Conservation (phyloP, 64 coral and sea anemone genomes). For the Platygyra sinensis region DNA sequence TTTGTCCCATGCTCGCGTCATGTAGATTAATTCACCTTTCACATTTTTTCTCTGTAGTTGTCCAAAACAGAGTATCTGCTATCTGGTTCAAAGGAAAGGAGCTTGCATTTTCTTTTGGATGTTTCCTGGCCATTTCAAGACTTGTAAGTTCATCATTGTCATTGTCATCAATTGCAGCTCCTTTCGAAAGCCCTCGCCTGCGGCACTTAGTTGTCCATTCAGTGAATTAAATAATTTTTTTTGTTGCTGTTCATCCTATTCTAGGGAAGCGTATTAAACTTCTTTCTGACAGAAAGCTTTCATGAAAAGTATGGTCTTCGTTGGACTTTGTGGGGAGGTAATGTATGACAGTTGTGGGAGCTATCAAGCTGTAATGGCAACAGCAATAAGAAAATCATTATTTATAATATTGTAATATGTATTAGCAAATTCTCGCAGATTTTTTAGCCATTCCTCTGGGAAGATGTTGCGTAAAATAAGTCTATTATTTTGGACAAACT, state of each 20-base stretch:
- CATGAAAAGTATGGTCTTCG: constrained; percentile 75
- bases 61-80: constrained; percentile 93
- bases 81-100: constrained; percentile 96
- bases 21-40: too few relatives aligned
- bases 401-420: too few relatives aligned
- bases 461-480: too few relatives aligned
- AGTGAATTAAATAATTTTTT: not conserved
- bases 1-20: too few relatives aligned
- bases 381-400: too few relatives aligned
- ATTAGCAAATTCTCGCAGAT: too few relatives aligned
- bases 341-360: not conserved
- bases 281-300: constrained; percentile 87
- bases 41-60: constrained; percentile 71
- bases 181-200: not conserved
- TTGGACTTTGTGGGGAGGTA: constrained; percentile 89
- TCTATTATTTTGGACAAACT: too few relatives aligned
- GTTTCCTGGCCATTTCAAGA: constrained; percentile 86
- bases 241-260: not conserved
- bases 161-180: not conserved
- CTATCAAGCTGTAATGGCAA: too few relatives aligned
- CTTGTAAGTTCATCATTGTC: constrained; percentile 58
- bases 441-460: too few relatives aligned
- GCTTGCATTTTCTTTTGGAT: constrained; percentile 94
- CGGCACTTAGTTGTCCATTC: too few relatives aligned
- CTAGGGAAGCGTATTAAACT: constrained; percentile 85